phyloP scores from a whole-genome alignment of 2,113 vertebrate species.

The Arothron firmamentum region DNA sequence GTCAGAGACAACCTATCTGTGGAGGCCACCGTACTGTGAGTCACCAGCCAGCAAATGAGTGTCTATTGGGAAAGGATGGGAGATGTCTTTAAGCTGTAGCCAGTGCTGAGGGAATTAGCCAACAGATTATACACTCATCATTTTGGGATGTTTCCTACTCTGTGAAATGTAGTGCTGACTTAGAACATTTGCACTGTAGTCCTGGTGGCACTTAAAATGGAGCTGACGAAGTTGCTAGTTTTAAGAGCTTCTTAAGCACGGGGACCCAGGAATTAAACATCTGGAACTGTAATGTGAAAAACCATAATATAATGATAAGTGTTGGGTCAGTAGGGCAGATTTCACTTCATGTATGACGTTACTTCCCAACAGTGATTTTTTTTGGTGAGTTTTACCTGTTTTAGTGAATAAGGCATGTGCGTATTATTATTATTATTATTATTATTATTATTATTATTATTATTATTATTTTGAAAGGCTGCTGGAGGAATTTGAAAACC shows the following conservation, averaged over 20 bases:
- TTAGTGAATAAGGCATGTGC: no score
- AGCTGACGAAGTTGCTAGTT: constrained; percentile 75
- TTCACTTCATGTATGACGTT: constrained; percentile 52
- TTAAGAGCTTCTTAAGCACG: constrained; percentile 69
- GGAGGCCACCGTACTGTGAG: constrained; percentile 72
- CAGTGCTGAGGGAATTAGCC: constrained; percentile 76
- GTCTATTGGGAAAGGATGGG: constrained; percentile 69
- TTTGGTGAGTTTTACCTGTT: constrained; percentile 15
- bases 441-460: no score
- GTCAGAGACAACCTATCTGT: constrained; percentile 67
- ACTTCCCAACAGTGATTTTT: constrained; percentile 19
- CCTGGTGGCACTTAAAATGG: constrained; percentile 75
- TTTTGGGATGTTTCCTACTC: constrained; percentile 75
- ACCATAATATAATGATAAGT: constrained; percentile 38
- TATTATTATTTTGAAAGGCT: constrained; percentile 71
- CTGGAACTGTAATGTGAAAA: constrained; percentile 59
- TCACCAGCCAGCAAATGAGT: constrained; percentile 73
- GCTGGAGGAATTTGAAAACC: constrained; percentile 94
- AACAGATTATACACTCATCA: constrained; percentile 80
- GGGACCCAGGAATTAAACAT: constrained; percentile 65
- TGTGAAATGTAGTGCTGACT: constrained; percentile 76
- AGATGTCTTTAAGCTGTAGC: constrained; percentile 78
- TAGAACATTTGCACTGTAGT: constrained; percentile 73
- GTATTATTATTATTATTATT: constrained; percentile 3
- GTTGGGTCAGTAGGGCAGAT: constrained; percentile 60